Evolutionary conservation across 1,140 invertebrate genomes (phyloP), one percentile per base, ranked within the genome.

Genomic region (Hydropsyche tenuis): DNA sequence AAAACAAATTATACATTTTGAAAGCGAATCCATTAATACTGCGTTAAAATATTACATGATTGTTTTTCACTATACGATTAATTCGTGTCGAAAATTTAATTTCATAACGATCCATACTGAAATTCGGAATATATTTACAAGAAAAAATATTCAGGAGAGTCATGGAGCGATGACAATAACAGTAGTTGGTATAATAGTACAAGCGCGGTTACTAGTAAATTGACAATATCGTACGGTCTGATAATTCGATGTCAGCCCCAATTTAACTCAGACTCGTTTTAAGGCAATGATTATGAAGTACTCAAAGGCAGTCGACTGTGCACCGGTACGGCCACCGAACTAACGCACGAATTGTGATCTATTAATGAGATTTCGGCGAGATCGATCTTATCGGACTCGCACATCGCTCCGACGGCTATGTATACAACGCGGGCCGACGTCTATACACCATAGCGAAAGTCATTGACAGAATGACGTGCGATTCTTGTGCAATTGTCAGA

Each of bases 161-260:
- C 30, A 48, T 48, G 45, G 16, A 48, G 45, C 45, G 45, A 48
- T 48, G 45, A 48, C 11, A 16, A 48, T 12, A 60, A 60, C 56
- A 5, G 56, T 60, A 22, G 2, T 7, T 60, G 11, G 12, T 25
- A n/a, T n/a, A n/a, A n/a, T n/a, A 27, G 23, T 23, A 2, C 56
- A 23, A 7, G n/a, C 2, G 2, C 22, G 14, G 56, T 60, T 60
- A 25, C 56, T 53, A 23, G 56, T 60, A 60, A 60, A 60, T 60
- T 60, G 56, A 60, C 56, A 60, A 60, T 60, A 60, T 60, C 23
- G 23, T 23, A 60, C 56, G 56, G 56, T 60, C 56, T 60, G 56
- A 60, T 60, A 60, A 48, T 48, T 48, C 16, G 45, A 16, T 14
- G 45, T 48, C 16, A 16, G 16, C 16, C 11, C 45, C 16, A 48